Conservation (phyloP, 2,113 vertebrate genomes). For the Seriola aureovittata region DNA sequence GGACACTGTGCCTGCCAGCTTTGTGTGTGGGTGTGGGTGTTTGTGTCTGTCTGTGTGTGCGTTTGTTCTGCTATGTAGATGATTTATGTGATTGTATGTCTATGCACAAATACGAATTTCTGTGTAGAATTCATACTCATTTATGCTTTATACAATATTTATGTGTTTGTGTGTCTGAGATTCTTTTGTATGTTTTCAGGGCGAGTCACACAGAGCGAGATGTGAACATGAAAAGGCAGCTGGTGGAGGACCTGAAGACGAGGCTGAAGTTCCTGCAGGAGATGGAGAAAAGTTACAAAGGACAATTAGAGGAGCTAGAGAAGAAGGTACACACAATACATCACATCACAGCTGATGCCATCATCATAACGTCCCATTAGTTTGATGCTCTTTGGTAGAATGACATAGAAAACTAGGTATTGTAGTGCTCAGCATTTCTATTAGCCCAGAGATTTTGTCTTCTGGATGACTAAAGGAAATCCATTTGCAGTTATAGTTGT, state of each 20-base stretch:
- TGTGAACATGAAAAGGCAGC: slow-evolving; percentile 91
- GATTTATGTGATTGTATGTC: slow-evolving; percentile 1
- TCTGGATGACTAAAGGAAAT: not conserved
- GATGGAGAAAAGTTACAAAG: slow-evolving; percentile 86
- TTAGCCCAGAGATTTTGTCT: not conserved
- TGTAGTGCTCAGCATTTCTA: not conserved
- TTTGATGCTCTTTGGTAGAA: not conserved
- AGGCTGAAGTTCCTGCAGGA: slow-evolving; percentile 90
- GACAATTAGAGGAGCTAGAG: slow-evolving; percentile 87
- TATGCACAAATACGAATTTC: not conserved
- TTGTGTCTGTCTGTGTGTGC: slow-evolving; percentile 28
- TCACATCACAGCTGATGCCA: not conserved
- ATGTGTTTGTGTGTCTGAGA: not conserved
- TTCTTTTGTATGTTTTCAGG: slow-evolving; percentile 72
- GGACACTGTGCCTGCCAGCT: slow-evolving; percentile 74
- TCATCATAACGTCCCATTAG: not conserved
- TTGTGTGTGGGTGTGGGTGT: slow-evolving; percentile 27
- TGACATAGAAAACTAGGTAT: not conserved
- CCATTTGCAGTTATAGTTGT: not conserved
- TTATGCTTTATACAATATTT: not conserved
- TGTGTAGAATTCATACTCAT: not conserved
- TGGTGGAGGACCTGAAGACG: slow-evolving; percentile 91
- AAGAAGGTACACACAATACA: slow-evolving; percentile 86
- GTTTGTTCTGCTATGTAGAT: slow-evolving; percentile 16
- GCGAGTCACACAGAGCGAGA: slow-evolving; percentile 87